phyloP scores from a whole-genome alignment of 2,113 vertebrate species.

The Carettochelys insculpta region DNA sequence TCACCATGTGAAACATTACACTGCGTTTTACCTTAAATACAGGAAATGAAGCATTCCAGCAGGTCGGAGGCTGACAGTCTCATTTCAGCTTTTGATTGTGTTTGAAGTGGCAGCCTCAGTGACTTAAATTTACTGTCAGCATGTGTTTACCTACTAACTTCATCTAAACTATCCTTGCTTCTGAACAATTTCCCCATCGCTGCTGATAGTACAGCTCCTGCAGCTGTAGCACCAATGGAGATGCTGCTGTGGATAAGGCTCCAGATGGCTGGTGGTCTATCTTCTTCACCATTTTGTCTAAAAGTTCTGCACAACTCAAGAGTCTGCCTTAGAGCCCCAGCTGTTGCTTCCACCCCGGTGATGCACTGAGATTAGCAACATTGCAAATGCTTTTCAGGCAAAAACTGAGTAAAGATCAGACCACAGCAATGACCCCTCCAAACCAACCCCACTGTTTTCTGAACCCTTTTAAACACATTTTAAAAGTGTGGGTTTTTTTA shows the following conservation, averaged over 20 bases:
- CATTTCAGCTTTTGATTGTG: neutral
- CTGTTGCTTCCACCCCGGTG: neutral
- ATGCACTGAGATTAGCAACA: neutral
- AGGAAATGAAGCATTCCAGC: slow-evolving; percentile 15
- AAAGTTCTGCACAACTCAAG: slow-evolving; percentile 5
- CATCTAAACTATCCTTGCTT: neutral
- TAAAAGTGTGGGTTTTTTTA: slow-evolving; percentile 64
- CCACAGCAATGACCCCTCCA: slow-evolving; percentile 12
- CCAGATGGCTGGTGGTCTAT: neutral
- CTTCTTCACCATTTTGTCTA: neutral
- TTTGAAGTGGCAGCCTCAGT: neutral
- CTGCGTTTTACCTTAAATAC: slow-evolving; percentile 23
- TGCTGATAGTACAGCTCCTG: neutral
- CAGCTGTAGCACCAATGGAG: neutral
- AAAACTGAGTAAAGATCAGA: neutral
- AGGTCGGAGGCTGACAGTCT: neutral
- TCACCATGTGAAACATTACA: neutral
- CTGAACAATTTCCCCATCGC: neutral
- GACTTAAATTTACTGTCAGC: neutral
- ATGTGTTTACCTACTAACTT: neutral
- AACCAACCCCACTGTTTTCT: slow-evolving; percentile 40
- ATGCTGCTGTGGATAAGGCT: neutral
- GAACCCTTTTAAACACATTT: slow-evolving; percentile 17
- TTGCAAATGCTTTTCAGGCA: neutral
- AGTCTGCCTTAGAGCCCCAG: neutral